Percentiles rank a stretch among this genome's conserved stretches.
Conservation (phyloP, 2,888 invertebrate species). For the Hylaea fasciaria region DNA sequence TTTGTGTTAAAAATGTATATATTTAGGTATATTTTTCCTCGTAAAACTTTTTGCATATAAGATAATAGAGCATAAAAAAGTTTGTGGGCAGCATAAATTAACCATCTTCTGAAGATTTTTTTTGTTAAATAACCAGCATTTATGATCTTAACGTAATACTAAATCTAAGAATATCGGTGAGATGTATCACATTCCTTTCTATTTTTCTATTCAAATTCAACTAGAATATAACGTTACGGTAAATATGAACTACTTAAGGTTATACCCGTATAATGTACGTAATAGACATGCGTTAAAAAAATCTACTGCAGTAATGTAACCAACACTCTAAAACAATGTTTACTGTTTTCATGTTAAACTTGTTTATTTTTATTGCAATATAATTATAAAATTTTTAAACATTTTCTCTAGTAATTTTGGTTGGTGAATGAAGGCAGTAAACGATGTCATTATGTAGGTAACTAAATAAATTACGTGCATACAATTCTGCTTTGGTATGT, state of each 20-base stretch:
- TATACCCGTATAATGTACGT: conserved; percentile 42
- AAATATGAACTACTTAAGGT: conserved; percentile 30
- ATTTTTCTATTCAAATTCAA: conserved; percentile 28
- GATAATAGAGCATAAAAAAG: too few species aligned
- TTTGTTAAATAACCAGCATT: neutral
- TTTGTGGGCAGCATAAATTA: too few species aligned
- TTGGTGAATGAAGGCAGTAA: neutral
- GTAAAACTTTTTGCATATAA: too few species aligned
- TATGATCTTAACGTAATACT: conserved; percentile 13
- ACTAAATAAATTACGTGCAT: conserved; percentile 2
- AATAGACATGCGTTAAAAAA: conserved; percentile 7
- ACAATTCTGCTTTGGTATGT: too few species aligned
- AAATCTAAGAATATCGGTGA: conserved; percentile 45
- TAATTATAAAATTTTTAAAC: too few species aligned
- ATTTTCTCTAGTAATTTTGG: too few species aligned
- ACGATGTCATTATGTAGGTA: too few species aligned
- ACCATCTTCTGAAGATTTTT: too few species aligned
- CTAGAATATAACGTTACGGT: conserved; percentile 18
- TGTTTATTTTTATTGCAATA: too few species aligned
- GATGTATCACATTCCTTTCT: conserved; percentile 37
- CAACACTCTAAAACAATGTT: conserved; percentile 1
- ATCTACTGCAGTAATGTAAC: neutral
- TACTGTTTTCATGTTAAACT: too few species aligned
- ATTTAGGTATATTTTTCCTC: too few species aligned
- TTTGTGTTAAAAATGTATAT: too few species aligned